Evolutionary conservation across 2,888 invertebrate genomes (phyloP), one percentile per base, ranked within the genome.

Genomic region (Disparrhopalites patrizii): DNA sequence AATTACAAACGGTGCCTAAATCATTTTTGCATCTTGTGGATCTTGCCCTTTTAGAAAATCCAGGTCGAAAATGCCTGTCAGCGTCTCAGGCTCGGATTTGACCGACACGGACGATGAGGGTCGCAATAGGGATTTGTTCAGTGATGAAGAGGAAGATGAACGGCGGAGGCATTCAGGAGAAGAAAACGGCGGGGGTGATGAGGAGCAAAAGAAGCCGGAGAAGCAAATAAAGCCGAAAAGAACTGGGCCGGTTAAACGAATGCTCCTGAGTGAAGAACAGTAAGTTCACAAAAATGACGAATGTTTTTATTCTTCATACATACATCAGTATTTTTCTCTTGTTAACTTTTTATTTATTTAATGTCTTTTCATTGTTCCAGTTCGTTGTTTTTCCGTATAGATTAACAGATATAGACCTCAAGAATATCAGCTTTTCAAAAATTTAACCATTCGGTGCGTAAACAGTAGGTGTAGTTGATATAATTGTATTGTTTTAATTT

Each of bases 241-340:
- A 27, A 68, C 65, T 20, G 73, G 71, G 10, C 71, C 74, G 15
- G 67, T 68, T 0, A 63, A 55, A 33, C 57, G 70, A 50, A 58
- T 58, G 23, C 50, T 72, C 58, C 69, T 74, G 13, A 64, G 62
- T 47, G 72, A 74, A 52, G 74, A 74, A 31, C 63, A 71, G 74
- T 74, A 69, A 66, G 72, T 61, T 27, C 5, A 15, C 20, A n/a
- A n/a, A n/a, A n/a, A n/a, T n/a, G n/a, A n/a, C n/a, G n/a, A n/a
- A n/a, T n/a, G n/a, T n/a, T n/a, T n/a, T n/a, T n/a, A n/a, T n/a
- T n/a, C n/a, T n/a, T n/a, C n/a, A n/a, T n/a, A n/a, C n/a, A n/a
- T n/a, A n/a, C n/a, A n/a, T 10, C 20, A 43, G n/a, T 43, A 10
- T 43, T 43, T 20, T 23, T 4, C 40, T 4, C 27, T 51, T 51